Base-by-base conservation (phyloP, 2,797 vertebrate species). In the Coreius guichenoti region DNA sequence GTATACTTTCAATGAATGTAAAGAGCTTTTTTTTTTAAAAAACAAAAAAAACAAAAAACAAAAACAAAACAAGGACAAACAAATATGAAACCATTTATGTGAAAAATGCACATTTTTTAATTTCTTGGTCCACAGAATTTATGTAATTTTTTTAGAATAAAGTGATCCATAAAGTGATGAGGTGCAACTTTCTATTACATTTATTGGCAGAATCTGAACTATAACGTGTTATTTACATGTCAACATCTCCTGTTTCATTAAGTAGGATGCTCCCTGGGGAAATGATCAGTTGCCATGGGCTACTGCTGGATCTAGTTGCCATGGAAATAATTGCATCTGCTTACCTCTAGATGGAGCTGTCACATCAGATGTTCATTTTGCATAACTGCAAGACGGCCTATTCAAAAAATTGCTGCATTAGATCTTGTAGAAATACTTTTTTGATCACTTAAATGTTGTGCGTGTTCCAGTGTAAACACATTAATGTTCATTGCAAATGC, bases 261-360 rank as follows among this genome's bases (percentile, higher is more conserved):
- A 92, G n/a, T 93, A 93, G 87, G 74, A 54, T 80, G 8, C 56
- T 1, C 49, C 68, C 84, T 69, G 49, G 12, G 3, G 56, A 79
- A 72, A 33, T 63, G 88, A 89, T 81, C 39, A 87, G 75, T 95
- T 95, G 94, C 94, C 91, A 94, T 83, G 92, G 91, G 88, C 88
- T 89, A 92, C 92, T 9, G 67, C 72, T 80, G 76, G 87, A 92
- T 92, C 89, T 91, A 92, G 95, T 95, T 95, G 89, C 94, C 93
- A 95, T 95, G 94, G 94, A 93, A 93, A 95, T 91, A 81, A 89
- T 90, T 90, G 39, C 6, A 51, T 49, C 23, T 3, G 68, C 85
- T 70, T n/a, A 45, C 94, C 95, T 90, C 92, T 92, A 96, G 95
- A 93, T 94, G 94, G 94, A 86, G 90, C 90, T 93, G 83, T 67